A percentile compares a stretch with the other conserved stretches of the same genome.
These are phyloP conservation scores for Automeris io DNA, from an alignment of 2,888 invertebrate genomes.

Conservation along the genomic window DNA sequence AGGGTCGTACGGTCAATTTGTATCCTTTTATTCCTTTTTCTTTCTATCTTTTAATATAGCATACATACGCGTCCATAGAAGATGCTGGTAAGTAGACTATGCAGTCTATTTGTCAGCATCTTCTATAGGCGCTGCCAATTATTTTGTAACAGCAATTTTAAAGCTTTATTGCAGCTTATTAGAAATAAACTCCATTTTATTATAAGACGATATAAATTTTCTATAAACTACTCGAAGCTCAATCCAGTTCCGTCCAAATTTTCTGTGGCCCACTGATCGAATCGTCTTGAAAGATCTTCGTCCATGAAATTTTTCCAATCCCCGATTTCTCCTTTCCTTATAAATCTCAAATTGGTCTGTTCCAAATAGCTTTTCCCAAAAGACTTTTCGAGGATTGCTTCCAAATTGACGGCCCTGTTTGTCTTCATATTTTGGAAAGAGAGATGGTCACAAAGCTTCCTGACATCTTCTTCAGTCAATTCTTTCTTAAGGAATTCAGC, in stretches of 20 bases:
- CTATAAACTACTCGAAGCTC: too few species aligned
- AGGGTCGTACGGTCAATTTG: too few species aligned
- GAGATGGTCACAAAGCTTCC: constrained; percentile 83
- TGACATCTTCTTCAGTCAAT: constrained; percentile 80
- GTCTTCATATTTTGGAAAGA: constrained; percentile 89
- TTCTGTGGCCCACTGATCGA: constrained; percentile 83
- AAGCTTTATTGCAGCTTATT: too few species aligned
- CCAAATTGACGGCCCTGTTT: constrained; percentile 87
- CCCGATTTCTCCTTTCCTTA: constrained; percentile 87
- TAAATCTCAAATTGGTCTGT: constrained; percentile 78
- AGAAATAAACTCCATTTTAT: too few species aligned
- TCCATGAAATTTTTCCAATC: constrained; percentile 89
- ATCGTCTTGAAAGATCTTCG: constrained; percentile 81
- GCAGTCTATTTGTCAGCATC: too few species aligned
- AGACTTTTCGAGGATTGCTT: constrained; percentile 77
- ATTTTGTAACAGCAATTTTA: too few species aligned
- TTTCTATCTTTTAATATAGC: too few species aligned
- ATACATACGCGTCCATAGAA: too few species aligned
- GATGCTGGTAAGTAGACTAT: too few species aligned
- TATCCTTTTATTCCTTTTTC: too few species aligned
- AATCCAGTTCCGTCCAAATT: constrained; percentile 80
- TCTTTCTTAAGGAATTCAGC: constrained; percentile 83
- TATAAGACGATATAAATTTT: too few species aligned
- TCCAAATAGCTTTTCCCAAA: constrained; percentile 63
- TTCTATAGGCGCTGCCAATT: too few species aligned